A percentile compares a stretch with the other conserved stretches of the same genome.
phyloP scores from a whole-genome alignment of 2,797 vertebrate genomes.

The Chelonia mydas region DNA sequence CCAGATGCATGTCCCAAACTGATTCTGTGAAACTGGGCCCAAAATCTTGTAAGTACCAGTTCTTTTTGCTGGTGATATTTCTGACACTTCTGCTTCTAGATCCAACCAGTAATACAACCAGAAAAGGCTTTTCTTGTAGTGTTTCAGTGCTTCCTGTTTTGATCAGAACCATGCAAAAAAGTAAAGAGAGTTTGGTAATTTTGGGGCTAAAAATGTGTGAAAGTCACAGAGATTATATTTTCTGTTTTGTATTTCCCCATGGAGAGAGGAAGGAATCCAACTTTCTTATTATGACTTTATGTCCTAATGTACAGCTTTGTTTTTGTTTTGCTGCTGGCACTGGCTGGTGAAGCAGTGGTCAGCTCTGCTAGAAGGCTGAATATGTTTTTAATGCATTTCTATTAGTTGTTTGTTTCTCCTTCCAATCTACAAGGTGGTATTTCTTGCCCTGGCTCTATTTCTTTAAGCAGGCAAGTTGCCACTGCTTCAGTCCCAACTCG shows the following conservation, averaged over 20 bases:
- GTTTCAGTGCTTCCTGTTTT: background rate
- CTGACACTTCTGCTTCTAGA: background rate
- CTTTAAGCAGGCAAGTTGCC: background rate
- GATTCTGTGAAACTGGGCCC: background rate
- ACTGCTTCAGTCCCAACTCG: background rate
- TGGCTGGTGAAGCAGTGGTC: background rate
- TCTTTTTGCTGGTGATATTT: background rate
- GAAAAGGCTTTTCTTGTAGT: background rate
- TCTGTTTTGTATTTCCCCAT: background rate
- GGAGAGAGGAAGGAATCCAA: background rate
- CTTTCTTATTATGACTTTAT: background rate
- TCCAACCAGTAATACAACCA: background rate
- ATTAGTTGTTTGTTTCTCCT: background rate
- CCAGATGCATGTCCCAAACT: background rate
- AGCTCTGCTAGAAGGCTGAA: background rate
- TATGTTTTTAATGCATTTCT: accelerated
- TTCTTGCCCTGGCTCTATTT: background rate
- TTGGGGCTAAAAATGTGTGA: background rate
- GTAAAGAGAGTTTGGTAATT: background rate
- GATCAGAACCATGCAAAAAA: background rate
- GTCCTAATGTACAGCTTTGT: background rate
- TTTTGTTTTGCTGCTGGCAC: background rate
- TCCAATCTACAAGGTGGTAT: background rate
- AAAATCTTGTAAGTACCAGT: background rate
- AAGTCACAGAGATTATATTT: background rate